phyloP scores from a whole-genome alignment of 2,113 vertebrate genomes.

The Poicephalus meyeri region DNA sequence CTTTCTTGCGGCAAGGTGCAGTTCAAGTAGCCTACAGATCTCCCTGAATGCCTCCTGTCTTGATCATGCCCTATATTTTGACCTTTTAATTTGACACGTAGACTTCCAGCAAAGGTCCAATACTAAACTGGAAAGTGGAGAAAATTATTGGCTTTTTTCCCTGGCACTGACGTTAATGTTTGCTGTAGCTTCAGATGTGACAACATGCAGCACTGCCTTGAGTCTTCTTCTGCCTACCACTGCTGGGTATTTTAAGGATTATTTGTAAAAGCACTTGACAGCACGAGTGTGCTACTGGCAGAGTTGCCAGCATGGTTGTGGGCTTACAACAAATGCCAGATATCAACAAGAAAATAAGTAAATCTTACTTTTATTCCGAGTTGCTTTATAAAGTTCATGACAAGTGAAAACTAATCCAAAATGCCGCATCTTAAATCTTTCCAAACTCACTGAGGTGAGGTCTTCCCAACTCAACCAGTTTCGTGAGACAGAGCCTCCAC shows the following conservation, averaged over 20 bases:
- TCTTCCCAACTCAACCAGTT: background rate
- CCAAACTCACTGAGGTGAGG: background rate
- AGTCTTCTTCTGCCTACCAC: background rate
- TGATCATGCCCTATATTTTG: background rate
- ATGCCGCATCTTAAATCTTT: background rate
- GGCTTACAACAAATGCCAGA: background rate
- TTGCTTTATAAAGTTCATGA: background rate
- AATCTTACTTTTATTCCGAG: background rate
- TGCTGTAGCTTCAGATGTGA: background rate
- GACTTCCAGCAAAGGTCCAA: background rate
- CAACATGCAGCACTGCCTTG: background rate
- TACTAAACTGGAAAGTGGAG: background rate
- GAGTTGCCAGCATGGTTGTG: background rate
- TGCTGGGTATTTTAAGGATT: constrained; percentile 9
- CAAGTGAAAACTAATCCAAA: background rate
- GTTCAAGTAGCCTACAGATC: background rate
- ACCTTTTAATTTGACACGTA: constrained; percentile 14
- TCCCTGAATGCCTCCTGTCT: background rate
- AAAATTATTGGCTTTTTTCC: constrained; percentile 9
- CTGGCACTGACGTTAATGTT: background rate
- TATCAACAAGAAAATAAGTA: background rate
- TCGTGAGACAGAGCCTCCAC: background rate
- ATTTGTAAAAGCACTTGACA: constrained; percentile 12
- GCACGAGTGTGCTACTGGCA: background rate
- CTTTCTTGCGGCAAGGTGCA: background rate